Percentiles rank a stretch among this genome's conserved stretches.
These are phyloP conservation scores for Tapirus terrestris DNA, from an alignment of 2,113 vertebrate species.

Conservation along the genomic window DNA sequence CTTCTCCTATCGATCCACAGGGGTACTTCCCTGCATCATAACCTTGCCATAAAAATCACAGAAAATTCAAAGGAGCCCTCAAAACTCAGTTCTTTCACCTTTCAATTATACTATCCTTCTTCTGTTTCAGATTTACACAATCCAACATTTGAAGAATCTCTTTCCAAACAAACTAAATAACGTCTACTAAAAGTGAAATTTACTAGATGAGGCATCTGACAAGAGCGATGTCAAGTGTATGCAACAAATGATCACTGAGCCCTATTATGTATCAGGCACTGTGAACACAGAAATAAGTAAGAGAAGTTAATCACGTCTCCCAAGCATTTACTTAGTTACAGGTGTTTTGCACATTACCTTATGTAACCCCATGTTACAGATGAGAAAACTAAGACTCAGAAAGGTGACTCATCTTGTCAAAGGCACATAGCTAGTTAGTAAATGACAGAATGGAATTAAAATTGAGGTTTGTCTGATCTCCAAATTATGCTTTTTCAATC, in stretches of 20 bases:
- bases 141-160: neutral
- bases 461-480: neutral
- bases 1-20: neutral
- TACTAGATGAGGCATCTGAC: neutral
- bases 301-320: neutral
- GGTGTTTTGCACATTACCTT: neutral
- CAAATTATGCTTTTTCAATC: neutral
- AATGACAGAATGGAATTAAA: neutral
- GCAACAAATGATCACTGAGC: neutral
- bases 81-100: neutral
- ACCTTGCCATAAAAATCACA: neutral
- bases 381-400: neutral
- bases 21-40: neutral
- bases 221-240: neutral
- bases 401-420: neutral
- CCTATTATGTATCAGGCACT: neutral
- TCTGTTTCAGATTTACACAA: neutral
- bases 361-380: neutral
- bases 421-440: neutral
- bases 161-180: neutral
- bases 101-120: neutral
- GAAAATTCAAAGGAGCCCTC: neutral
- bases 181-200: neutral
- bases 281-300: neutral
- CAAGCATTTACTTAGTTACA: neutral